phyloP scores from a whole-genome alignment of 2,797 vertebrate genomes.

The Leptodactylus fallax region DNA sequence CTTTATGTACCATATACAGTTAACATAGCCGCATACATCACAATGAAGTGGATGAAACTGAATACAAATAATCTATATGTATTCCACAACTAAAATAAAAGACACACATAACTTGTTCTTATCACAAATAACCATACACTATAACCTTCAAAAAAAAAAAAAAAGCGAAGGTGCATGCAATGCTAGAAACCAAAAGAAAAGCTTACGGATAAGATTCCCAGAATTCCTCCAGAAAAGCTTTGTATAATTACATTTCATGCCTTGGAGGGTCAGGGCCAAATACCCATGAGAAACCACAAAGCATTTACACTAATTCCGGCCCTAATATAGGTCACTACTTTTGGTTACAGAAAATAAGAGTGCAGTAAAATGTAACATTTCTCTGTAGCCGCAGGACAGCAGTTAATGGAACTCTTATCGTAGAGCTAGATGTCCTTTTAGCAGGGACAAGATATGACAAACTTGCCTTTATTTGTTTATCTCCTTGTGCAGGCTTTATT shows the following conservation, averaged over 20 bases:
- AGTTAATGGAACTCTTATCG: slow-evolving; percentile 59
- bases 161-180: slow-evolving; percentile 36
- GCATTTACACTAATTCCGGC: slow-evolving; percentile 38
- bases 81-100: not conserved
- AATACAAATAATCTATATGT: not conserved
- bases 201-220: slow-evolving; percentile 24
- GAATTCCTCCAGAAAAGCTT: slow-evolving; percentile 46
- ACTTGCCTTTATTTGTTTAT: slow-evolving; percentile 48
- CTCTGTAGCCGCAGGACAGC: slow-evolving; percentile 47
- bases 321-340: slow-evolving; percentile 63
- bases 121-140: not conserved
- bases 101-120: not conserved
- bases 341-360: slow-evolving; percentile 49
- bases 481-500: slow-evolving; percentile 29
- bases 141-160: not conserved
- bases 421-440: slow-evolving; percentile 57
- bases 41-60: not conserved
- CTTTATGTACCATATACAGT: not conserved
- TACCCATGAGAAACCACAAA: slow-evolving; percentile 51
- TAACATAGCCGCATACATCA: not conserved
- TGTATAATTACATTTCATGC: slow-evolving; percentile 59
- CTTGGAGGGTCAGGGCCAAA: slow-evolving; percentile 48
- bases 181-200: slow-evolving; percentile 12
- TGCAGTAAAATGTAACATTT: slow-evolving; percentile 38
- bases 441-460: slow-evolving; percentile 52